phyloP scores from a whole-genome alignment of 2,797 vertebrate genomes.

The Threskiornis aethiopicus region DNA sequence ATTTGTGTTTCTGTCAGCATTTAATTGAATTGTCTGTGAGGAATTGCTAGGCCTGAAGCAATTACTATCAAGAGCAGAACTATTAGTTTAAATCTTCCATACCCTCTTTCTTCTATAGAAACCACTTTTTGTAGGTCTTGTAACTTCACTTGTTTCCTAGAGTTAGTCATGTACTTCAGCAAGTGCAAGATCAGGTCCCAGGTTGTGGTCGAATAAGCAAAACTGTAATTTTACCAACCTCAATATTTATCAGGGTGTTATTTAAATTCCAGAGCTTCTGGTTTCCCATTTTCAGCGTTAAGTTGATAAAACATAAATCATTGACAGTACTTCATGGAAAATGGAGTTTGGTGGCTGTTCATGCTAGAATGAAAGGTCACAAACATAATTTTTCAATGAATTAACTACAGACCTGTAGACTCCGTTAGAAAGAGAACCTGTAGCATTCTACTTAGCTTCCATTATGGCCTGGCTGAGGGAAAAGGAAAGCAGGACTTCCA shows the following conservation, averaged over 20 bases:
- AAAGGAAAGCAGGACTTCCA: background rate
- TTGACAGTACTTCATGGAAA: background rate
- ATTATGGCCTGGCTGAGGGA: background rate
- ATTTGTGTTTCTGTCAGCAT: constrained; percentile 60
- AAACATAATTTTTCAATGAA: background rate
- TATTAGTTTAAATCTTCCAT: constrained; percentile 55
- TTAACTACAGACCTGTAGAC: background rate
- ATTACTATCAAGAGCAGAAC: constrained; percentile 43
- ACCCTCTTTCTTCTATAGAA: background rate
- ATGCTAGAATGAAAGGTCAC: background rate
- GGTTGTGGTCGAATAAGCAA: background rate
- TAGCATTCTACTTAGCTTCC: background rate
- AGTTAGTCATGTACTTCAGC: background rate
- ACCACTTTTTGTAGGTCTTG: background rate
- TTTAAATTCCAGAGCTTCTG: background rate
- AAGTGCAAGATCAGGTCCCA: background rate
- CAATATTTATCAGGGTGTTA: background rate
- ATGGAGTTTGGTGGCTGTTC: background rate
- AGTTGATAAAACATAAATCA: constrained; percentile 17
- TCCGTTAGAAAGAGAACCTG: background rate
- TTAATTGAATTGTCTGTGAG: constrained; percentile 62
- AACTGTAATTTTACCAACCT: background rate
- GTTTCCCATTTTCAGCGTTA: background rate
- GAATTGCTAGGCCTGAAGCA: constrained; percentile 28
- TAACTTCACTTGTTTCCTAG: background rate